Base-by-base conservation (phyloP, 2,113 vertebrate genomes). In the Andinoacara biseriatus region DNA sequence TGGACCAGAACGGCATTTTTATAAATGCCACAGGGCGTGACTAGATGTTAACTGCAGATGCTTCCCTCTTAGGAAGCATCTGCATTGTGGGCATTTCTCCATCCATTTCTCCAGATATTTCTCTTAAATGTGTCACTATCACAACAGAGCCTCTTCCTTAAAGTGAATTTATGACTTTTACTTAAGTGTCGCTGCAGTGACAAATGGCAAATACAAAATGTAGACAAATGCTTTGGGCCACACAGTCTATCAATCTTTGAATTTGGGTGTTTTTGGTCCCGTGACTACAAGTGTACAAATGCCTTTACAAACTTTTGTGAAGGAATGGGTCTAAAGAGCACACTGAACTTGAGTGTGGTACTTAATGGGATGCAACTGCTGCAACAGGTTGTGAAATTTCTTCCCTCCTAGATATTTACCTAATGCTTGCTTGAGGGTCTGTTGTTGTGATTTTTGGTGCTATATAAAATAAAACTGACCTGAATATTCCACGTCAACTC, bases 341-440 rank as follows among this genome's bases (percentile, higher is more conserved):
- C 3, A 22, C 15, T 67, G 63, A 26, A 46, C 46, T 22, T 0
- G 22, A 67, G 63, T 2, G 9, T 49, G 6, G 15, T 49, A 0
- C 63, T 69, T 11, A 67, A 67, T 29, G 46, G 22, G 40, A 49
- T 18, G 18, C 40, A 18, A 11, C 46, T 2, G 0, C 7, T 29
- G 13, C 24, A 59, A 22, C 13, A 3, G 57, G 26, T 17, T 59
- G 24, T 59, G 26, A 2, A 59, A 59, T 26, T 59, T 29, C 24
- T 26, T 29, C 5, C 22, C 24, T 15, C 14, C 22, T 58, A 26
- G 20, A 18, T 11, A 9, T 46, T 67, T 26, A 14, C 17, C 26
- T 49, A 49, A 49, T 29, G 15, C 24, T 0, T 69, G 15, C 15
- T 69, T 49, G 18, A 22, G 9, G 10, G 14, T 46, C 26, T 18